Evolutionary conservation across 1,140 invertebrate species (phyloP).

Genomic region (Chymomyza costata): DNA sequence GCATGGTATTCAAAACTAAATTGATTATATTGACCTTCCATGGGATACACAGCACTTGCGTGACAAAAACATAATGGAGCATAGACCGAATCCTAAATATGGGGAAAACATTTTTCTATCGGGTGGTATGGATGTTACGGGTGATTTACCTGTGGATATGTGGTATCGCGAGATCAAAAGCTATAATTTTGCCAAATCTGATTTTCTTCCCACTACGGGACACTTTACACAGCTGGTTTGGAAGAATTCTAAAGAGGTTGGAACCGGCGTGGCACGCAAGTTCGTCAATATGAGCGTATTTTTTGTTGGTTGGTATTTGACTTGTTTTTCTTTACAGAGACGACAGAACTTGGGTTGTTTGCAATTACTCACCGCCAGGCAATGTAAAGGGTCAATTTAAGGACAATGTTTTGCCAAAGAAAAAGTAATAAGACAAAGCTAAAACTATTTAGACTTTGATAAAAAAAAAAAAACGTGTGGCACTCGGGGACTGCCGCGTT

Average conservation of each 20-base stretch:
- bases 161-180: slow-evolving; percentile 81
- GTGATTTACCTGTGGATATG: slow-evolving; percentile 79
- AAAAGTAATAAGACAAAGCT: slow-evolving; percentile 15
- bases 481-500: too few species aligned
- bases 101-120: slow-evolving; percentile 62
- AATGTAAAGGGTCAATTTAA: slow-evolving; percentile 82
- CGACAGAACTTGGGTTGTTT: slow-evolving; percentile 78
- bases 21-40: not conserved
- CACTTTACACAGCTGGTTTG: slow-evolving; percentile 85
- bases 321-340: slow-evolving; percentile 23
- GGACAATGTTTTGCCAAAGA: slow-evolving; percentile 80
- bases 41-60: slow-evolving; percentile 39
- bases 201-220: slow-evolving; percentile 75
- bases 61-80: slow-evolving; percentile 51
- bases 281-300: slow-evolving; percentile 12
- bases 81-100: slow-evolving; percentile 52
- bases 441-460: not conserved
- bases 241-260: slow-evolving; percentile 82
- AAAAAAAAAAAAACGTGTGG: not conserved
- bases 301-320: not conserved
- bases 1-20: not conserved
- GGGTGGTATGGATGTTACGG: slow-evolving; percentile 75
- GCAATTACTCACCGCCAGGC: slow-evolving; percentile 86
- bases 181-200: slow-evolving; percentile 76
- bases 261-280: slow-evolving; percentile 79